phyloP scores from a whole-genome alignment of 2,888 invertebrate genomes.

The Temnothorax unifasciatus region DNA sequence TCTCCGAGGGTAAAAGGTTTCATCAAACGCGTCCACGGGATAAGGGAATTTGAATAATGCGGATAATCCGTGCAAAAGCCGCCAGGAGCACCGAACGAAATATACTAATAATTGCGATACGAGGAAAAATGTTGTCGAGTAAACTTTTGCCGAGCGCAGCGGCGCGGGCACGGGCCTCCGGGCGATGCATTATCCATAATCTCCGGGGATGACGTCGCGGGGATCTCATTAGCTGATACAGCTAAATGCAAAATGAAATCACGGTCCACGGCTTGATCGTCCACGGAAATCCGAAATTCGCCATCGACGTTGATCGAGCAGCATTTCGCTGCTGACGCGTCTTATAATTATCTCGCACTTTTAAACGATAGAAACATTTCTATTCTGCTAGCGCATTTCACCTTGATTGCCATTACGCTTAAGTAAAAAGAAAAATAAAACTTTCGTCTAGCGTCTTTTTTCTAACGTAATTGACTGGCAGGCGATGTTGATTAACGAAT shows the following conservation, averaged over 20 bases:
- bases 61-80: constrained; percentile 51
- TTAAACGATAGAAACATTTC: neutral
- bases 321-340: neutral
- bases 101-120: constrained; percentile 48
- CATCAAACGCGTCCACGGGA: constrained; percentile 39
- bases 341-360: neutral
- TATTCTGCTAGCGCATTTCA: neutral
- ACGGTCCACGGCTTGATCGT: constrained; percentile 43
- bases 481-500: neutral
- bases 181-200: constrained; percentile 69
- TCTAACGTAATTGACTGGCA: neutral
- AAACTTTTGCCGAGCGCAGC: constrained; percentile 55
- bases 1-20: constrained; percentile 15
- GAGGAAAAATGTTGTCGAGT: constrained; percentile 59
- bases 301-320: constrained; percentile 34
- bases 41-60: constrained; percentile 56
- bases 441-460: too few species aligned
- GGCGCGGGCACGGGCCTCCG: constrained; percentile 31
- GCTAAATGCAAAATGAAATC: constrained; percentile 61
- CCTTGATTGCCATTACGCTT: neutral
- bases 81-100: constrained; percentile 41
- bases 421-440: neutral
- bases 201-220: constrained; percentile 57
- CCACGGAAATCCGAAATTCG: constrained; percentile 10
- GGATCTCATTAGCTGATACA: constrained; percentile 71